Conservation (phyloP, 2,888 invertebrate species). For the Lithosia quadra region DNA sequence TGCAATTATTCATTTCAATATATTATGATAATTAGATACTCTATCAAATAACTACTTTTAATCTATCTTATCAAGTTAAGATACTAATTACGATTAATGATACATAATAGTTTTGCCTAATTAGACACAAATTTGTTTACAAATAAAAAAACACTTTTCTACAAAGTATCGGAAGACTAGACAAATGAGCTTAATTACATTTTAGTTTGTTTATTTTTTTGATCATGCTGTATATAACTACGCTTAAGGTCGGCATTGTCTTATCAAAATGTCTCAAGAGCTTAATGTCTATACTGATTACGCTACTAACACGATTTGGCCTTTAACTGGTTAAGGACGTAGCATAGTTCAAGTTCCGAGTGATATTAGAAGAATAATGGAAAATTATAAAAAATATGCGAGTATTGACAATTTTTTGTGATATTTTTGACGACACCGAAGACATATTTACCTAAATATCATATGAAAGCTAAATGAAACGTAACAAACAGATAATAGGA, state of each 20-base stretch:
- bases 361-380: conserved; percentile 25
- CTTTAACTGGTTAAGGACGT: conserved; percentile 42
- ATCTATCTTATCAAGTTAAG: neutral
- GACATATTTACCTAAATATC: conserved; percentile 11
- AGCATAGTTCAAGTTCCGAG: conserved; percentile 41
- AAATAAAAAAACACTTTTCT: neutral
- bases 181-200: neutral
- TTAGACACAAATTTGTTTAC: neutral
- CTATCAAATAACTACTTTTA: neutral
- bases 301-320: conserved; percentile 27
- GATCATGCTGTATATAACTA: neutral
- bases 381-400: neutral
- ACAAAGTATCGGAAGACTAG: too few species aligned
- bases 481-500: conserved; percentile 25
- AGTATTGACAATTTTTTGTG: neutral
- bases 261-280: conserved; percentile 33
- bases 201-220: neutral
- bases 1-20: neutral
- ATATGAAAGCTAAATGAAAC: conserved; percentile 33
- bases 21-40: neutral
- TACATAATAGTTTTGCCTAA: neutral
- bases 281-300: conserved; percentile 32
- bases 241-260: conserved; percentile 5
- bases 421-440: neutral
- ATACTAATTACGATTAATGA: too few species aligned